Base-by-base conservation (phyloP, 2,113 vertebrate species). In the Furnarius figulus region DNA sequence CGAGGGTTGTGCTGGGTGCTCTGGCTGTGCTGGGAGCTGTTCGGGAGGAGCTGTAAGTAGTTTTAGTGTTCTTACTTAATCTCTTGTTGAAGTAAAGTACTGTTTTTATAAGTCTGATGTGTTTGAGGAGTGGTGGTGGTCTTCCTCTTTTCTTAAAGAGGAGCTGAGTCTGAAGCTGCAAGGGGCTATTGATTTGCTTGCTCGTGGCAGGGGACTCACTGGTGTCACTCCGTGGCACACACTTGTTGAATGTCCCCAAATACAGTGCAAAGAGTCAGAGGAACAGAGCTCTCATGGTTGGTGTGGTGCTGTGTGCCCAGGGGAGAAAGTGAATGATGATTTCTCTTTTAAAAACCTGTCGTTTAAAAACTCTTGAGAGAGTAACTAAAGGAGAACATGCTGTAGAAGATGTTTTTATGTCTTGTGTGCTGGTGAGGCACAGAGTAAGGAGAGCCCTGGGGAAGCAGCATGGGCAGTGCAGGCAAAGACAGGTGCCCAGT, bases 1-100 rank as follows among this genome's bases (percentile, higher is more conserved):
- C 25, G 39, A 35, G n/a, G 9, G 35, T 9, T 12, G 35, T 22
- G 35, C 7, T 49, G 27, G 12, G 5, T 22, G 35, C n/a, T 52
- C 0, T 2, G 37, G 7, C 3, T 35, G 46, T 23, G 22, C 21
- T 50, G 35, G 7, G 20, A 22, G 15, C 3, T 12, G 23, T 1
- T 47, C 5, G 2, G 53, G 46, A 44, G 31, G 7, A 40, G 3
- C n/a, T 12, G n/a, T 17, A 3, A 78, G 76, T 61, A 4, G 14
- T 49, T 65, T 56, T 28, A 2, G 40, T 37, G 10, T 10, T 56
- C 3, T 21, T 46, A 10, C 25, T 25, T 46, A 18, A 10, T 15
- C 14, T 4, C 3, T 65, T 61, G 22, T 5, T 76, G 9, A 10
- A 47, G 49, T 15, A 47, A 70, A 61, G 33, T 8, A 12, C 24